Base-by-base conservation (phyloP, 2,113 vertebrate genomes). In the Takifugu bimaculatus region DNA sequence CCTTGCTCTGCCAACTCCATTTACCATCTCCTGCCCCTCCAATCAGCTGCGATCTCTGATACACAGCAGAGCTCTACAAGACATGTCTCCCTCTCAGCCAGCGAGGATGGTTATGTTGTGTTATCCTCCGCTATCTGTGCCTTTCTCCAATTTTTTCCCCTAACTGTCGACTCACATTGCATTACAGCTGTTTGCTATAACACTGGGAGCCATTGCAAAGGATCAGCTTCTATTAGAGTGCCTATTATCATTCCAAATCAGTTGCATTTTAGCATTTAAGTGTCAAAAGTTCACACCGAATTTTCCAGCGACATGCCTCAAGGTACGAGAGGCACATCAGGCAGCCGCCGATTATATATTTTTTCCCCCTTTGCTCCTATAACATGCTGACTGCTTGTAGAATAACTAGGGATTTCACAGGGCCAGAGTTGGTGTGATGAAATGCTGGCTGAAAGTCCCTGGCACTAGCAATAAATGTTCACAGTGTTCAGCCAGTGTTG, bases 391-490 rank as follows among this genome's bases (percentile, higher is more conserved):
- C 68, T 87, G 80, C 74, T 84, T 75, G 77, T 65, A 75, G 77
- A 84, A 87, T 81, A 84, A 72, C 69, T 80, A 74, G 65, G 59
- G 87, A 87, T 89, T 88, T 90, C 81, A 83, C 82, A 75, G 74
- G 80, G 82, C 83, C 81, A 71, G 79, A 74, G 78, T 63, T 60
- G 70, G 75, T 60, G 85, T 85, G 88, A 88, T 85, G 83, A 87
- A 85, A 85, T 87, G 73, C 82, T 85, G 63, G 63, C 70, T 81
- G 85, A 84, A 87, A 85, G 83, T 80, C 72, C 48, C 83, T 88
- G 64, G 90, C 87, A 90, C 70, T 82, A 75, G 81, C 90, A 90
- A 93, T 92, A 88, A 93, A 91, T 91, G 91, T 90, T 93, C 90
- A 88, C 87, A 89, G 80, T 90, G 89, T 84, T 90, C 85, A 86